Evolutionary conservation across 2,888 invertebrate genomes (phyloP).

Genomic region (Melanargia galathea): DNA sequence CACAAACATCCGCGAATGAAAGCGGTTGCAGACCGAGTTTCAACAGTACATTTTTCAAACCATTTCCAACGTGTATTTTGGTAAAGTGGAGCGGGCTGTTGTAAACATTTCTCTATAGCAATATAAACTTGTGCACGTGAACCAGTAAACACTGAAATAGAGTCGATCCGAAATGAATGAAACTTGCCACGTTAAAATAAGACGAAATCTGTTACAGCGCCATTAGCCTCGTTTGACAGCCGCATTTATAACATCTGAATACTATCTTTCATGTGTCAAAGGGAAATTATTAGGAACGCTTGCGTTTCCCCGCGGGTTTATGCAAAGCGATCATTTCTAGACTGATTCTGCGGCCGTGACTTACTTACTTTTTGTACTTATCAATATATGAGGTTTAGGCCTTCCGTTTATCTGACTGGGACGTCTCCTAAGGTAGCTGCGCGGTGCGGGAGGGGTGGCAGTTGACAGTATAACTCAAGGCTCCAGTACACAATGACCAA

Average conservation of each 20-base stretch:
- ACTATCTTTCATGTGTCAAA: conserved; percentile 30
- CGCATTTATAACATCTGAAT: conserved; percentile 31
- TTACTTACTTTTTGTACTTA: too few species aligned
- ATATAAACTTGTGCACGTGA: conserved; percentile 55
- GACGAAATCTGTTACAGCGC: conserved; percentile 32
- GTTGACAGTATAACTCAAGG: too few species aligned
- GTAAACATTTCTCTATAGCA: conserved; percentile 61
- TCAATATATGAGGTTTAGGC: too few species aligned
- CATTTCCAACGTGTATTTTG: conserved; percentile 58
- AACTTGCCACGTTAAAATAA: conserved; percentile 42
- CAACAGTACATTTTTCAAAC: conserved; percentile 69
- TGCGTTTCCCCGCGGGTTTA: neutral
- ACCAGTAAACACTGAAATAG: conserved; percentile 47
- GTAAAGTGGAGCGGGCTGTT: conserved; percentile 65
- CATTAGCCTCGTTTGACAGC: conserved; percentile 43
- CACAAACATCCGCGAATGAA: conserved; percentile 59
- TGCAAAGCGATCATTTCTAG: too few species aligned
- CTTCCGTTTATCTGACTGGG: too few species aligned
- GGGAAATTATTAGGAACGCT: conserved; percentile 2
- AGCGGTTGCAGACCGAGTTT: conserved; percentile 58
- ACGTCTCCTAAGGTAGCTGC: too few species aligned
- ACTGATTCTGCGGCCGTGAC: too few species aligned
- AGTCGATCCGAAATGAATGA: conserved; percentile 40
- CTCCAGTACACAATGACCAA: too few species aligned
- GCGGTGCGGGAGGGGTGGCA: too few species aligned